Percentiles rank a stretch among this genome's conserved stretches.
Evolutionary conservation across 2,888 invertebrate species (phyloP).

Genomic region (Latrodectus elegans): DNA sequence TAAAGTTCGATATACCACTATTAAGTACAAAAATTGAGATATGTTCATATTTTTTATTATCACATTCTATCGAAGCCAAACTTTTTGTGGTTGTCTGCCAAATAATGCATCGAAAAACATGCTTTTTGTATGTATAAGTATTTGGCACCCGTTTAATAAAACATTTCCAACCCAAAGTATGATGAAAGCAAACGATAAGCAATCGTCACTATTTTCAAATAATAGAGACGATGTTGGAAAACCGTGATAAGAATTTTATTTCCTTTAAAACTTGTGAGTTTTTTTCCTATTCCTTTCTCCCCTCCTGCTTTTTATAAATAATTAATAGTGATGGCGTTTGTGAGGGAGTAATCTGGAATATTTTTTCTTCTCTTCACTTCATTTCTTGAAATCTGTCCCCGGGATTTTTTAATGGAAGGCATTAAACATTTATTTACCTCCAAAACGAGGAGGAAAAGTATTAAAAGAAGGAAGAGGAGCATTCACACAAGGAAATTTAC

Average conservation of each 20-base stretch:
- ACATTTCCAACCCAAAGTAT: constrained; percentile 10
- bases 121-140: constrained; percentile 8
- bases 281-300: constrained; percentile 7
- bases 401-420: constrained; percentile 18
- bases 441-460: constrained; percentile 7
- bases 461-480: constrained; percentile 6
- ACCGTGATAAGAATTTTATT: constrained; percentile 49
- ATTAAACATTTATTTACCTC: constrained; percentile 47
- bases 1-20: too few species aligned
- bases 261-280: background rate
- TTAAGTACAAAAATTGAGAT: background rate
- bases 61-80: background rate
- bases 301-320: constrained; percentile 39
- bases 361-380: constrained; percentile 10
- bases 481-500: constrained; percentile 26
- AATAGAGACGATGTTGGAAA: background rate
- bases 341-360: constrained; percentile 15
- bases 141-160: constrained; percentile 19
- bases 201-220: constrained; percentile 23
- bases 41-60: background rate
- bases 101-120: constrained; percentile 1
- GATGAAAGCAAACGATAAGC: constrained; percentile 9
- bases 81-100: background rate
- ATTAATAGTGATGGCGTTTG: constrained; percentile 38
- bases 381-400: constrained; percentile 10